A percentile compares a stretch with the other conserved stretches of the same genome.
phyloP scores from a whole-genome alignment of 2,113 vertebrate species.

The Trogon surrucura region DNA sequence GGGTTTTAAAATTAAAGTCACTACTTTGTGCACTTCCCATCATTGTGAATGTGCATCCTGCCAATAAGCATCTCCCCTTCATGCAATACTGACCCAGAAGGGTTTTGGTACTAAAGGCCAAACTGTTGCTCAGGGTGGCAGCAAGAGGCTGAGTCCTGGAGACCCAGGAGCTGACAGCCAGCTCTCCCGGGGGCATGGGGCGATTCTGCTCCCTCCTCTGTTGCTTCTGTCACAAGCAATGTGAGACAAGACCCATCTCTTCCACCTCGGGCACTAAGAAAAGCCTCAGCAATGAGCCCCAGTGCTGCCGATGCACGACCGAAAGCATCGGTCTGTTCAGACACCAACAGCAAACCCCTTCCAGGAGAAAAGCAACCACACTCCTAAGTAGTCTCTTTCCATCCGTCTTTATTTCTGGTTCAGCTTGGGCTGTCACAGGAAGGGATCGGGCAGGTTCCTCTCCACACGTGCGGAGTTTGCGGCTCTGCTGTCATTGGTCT shows the following conservation, averaged over 20 bases:
- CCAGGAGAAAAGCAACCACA: not conserved
- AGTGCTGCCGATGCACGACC: rapidly evolving
- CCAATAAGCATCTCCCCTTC: rapidly evolving
- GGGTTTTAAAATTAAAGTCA: not conserved
- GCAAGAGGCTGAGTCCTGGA: not conserved
- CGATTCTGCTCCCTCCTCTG: not conserved
- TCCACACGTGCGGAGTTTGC: not conserved
- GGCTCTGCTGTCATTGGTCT: slow-evolving; percentile 66
- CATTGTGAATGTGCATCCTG: not conserved
- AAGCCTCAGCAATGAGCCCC: not conserved
- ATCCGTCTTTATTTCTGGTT: not conserved
- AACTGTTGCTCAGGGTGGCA: rapidly evolving
- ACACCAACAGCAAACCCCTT: not conserved
- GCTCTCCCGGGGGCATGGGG: not conserved
- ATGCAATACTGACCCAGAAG: rapidly evolving
- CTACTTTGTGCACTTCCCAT: not conserved
- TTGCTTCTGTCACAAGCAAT: not conserved
- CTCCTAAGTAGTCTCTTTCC: not conserved
- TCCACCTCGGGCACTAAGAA: not conserved
- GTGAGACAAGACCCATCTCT: not conserved
- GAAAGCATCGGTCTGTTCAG: not conserved
- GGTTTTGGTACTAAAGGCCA: not conserved
- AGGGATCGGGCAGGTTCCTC: slow-evolving; percentile 48
- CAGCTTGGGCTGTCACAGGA: slow-evolving; percentile 16
- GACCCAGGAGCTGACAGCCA: not conserved